Conservation (phyloP, 2,113 vertebrate genomes). For the Psophia crepitans region DNA sequence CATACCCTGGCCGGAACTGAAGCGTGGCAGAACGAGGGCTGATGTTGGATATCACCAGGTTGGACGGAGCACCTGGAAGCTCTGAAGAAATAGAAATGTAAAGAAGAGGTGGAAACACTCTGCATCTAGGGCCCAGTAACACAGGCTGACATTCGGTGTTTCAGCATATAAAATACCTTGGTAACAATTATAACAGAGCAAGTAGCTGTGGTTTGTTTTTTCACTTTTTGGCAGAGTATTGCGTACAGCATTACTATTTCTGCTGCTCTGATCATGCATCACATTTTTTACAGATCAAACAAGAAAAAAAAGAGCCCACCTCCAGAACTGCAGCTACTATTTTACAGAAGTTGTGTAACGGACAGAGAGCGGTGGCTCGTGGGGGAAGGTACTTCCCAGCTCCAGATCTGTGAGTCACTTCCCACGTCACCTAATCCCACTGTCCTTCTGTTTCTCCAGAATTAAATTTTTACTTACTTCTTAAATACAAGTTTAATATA, state of each 20-base stretch:
- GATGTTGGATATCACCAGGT: constrained; percentile 92
- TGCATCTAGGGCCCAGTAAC: neutral
- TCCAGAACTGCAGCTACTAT: neutral
- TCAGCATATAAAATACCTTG: neutral
- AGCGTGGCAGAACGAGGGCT: constrained; percentile 88
- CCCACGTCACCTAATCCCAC: neutral
- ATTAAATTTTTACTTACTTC: neutral
- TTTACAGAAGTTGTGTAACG: neutral
- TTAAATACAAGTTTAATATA: neutral
- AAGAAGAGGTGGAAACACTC: neutral
- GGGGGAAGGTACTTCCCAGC: neutral
- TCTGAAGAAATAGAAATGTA: constrained; percentile 62
- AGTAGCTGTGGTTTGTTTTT: neutral
- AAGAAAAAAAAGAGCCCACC: neutral
- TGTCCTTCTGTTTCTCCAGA: neutral
- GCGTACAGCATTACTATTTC: neutral
- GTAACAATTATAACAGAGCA: neutral
- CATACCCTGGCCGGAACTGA: constrained; percentile 84
- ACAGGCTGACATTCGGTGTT: neutral
- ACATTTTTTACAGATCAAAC: neutral
- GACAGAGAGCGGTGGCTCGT: neutral
- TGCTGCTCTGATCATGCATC: neutral
- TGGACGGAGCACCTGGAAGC: constrained; percentile 88
- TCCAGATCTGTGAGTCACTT: neutral
- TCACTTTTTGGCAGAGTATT: neutral